These are phyloP conservation scores for Crypturellus undulatus DNA, from an alignment of 2,113 vertebrate genomes.

Conservation along the genomic window DNA sequence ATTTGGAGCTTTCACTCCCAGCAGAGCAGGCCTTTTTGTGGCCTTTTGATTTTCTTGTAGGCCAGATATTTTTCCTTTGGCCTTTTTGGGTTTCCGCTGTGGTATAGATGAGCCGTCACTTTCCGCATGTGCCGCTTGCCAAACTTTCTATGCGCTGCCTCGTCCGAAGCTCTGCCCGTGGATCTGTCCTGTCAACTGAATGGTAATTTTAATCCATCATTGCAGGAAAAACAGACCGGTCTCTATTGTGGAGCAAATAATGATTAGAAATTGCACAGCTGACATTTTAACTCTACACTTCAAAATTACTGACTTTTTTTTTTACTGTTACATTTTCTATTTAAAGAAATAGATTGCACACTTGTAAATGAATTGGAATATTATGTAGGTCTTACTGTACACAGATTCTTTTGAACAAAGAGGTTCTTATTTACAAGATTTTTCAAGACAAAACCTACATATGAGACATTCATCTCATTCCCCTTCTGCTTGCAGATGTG, in stretches of 20 bases:
- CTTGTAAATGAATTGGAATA: constrained; percentile 6
- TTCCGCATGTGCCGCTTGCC: not conserved
- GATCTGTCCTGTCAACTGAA: constrained; percentile 12
- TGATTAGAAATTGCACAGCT: constrained; percentile 34
- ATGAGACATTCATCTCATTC: not conserved
- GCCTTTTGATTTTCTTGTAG: not conserved
- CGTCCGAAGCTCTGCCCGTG: not conserved
- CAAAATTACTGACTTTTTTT: not conserved
- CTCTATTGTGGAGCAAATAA: constrained; percentile 38
- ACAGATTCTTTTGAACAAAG: constrained; percentile 43
- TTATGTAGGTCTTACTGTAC: constrained; percentile 19
- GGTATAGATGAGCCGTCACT: constrained; percentile 10
- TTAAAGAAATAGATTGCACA: constrained; percentile 1
- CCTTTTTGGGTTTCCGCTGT: not conserved
- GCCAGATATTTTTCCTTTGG: constrained; percentile 29
- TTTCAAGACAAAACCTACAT: not conserved
- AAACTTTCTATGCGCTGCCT: not conserved
- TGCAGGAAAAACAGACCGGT: not conserved
- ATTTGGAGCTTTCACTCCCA: not conserved
- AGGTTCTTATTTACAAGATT: constrained; percentile 24
- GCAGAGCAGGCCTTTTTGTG: not conserved
- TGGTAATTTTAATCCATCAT: constrained; percentile 34
- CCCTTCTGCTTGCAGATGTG: not conserved
- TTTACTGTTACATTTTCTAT: constrained; percentile 34
- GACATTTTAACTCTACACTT: constrained; percentile 23